Percentiles rank a stretch among this genome's conserved stretches.
Evolutionary conservation across 2,888 invertebrate genomes (phyloP).

Genomic region (Scaeva pyrastri): DNA sequence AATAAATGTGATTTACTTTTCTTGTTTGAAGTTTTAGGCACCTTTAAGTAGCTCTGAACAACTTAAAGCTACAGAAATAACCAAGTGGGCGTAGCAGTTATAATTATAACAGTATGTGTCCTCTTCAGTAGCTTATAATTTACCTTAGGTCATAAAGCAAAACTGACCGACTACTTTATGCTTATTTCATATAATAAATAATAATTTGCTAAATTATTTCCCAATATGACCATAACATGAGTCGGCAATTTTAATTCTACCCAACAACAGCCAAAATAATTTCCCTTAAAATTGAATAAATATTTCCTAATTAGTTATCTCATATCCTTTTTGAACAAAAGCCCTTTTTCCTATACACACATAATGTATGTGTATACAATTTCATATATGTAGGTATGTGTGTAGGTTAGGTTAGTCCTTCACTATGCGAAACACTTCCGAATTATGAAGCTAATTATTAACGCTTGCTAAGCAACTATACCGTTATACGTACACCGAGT

Average conservation of each 20-base stretch:
- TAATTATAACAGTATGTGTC: too few relatives aligned
- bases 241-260: slow-evolving; percentile 25
- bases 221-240: not conserved
- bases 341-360: not conserved
- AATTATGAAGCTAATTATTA: slow-evolving; percentile 43
- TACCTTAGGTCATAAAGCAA: too few relatives aligned
- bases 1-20: too few relatives aligned
- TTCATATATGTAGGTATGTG: too few relatives aligned
- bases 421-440: slow-evolving; percentile 3
- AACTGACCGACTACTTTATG: not conserved
- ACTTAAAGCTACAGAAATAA: too few relatives aligned
- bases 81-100: too few relatives aligned
- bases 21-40: too few relatives aligned
- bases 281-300: not conserved
- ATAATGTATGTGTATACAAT: not conserved
- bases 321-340: slow-evolving; percentile 12
- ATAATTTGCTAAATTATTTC: not conserved
- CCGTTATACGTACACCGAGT: too few relatives aligned
- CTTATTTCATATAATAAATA: not conserved
- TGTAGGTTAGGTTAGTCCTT: not conserved
- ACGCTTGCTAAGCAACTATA: slow-evolving; percentile 45
- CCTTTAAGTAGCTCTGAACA: too few relatives aligned
- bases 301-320: slow-evolving; percentile 50
- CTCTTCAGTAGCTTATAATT: too few relatives aligned
- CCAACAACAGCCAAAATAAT: slow-evolving; percentile 22